Evolutionary conservation across 2,113 vertebrate species (phyloP), one percentile per base, ranked within the genome.

Genomic region (Guaruba guarouba): DNA sequence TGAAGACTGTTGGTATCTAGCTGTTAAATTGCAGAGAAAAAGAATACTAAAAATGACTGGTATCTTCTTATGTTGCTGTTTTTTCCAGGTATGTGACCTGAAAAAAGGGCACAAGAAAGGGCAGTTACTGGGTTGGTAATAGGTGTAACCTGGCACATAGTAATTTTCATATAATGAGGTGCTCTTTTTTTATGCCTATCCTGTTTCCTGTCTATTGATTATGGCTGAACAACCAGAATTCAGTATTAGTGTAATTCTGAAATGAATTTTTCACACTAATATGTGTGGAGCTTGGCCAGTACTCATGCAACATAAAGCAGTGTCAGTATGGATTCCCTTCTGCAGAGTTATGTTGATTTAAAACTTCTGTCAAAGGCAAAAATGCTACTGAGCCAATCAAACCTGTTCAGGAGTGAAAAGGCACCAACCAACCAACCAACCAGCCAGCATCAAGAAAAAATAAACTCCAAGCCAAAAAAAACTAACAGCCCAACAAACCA

Each of bases 41-140:
- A 29, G 35, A 11, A 17, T 5, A 2, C 3, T 24, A 59, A 7
- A 37, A 51, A 67, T 13, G 0, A 19, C 19, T 31, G 2, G 3
- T 66, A 33, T 10, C 11, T 78, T 51, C 33, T 55, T 35, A 19
- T 46, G 24, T 59, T 88, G 18, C 28, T 76, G 2, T 6, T 95
- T 68, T 93, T 92, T 55, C 39, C 44, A 48, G 20, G 35, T 87
- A 7, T 41, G 3, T 75, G 64, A 57, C 66, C 71, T 77, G 52
- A 51, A 44, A 44, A 44, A 44, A 44, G 44, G 18, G 44, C 51
- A 39, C 22, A 73, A 27, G 48, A 85, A 91, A 49, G 48, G 16
- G 17, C 33, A 61, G 28, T 29, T 75, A 39, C 0, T 86, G 33
- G 16, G 43, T 84, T 10, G 51, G 3, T 62, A 43, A 33, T 57